Base-by-base conservation (phyloP, 2,113 vertebrate species). In the Scophthalmus maximus region DNA sequence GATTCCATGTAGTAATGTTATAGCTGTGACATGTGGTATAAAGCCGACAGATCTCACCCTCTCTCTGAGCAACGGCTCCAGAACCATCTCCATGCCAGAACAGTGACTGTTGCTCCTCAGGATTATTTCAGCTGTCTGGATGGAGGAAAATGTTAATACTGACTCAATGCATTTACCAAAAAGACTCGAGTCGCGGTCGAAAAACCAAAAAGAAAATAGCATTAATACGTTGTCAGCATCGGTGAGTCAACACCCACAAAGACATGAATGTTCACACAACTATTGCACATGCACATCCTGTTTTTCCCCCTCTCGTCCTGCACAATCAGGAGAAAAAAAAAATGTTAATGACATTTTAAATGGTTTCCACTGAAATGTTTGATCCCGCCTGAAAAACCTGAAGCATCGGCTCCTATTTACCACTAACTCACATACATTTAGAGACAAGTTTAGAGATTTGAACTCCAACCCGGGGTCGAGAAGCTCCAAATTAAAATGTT, bases 101-200 rank as follows among this genome's bases (percentile, higher is more conserved):
- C 94, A 94, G 81, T 93, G 92, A 51, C 85, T 85, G 76, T 90
- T 99, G 82, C 93, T 93, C 73, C 81, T 93, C 87, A 96, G 78
- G 89, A 99, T 97, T 12, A 92, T 87, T 63, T 93, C 92, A 67
- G 96, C 94, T 0, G 97, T 99, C 97, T 98, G 86, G n/a, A 77
- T 79, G 82, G 84, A 79, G 25, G 78, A 18, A 50, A 63, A 78
- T 9, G 5, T 68, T 6, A 78, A 38, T 83, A n/a, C n/a, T n/a
- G 58, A 81, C 57, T 77, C 59, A 61, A 7, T 12, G 44, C 11
- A 47, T 60, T 51, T 50, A n/a, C 0, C 15, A 56, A 32, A 60
- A 60, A 70, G 8, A 49, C 81, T 23, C 15, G 10, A 10, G 15
- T 30, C 23, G 53, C 7, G 53, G 38, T 40, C 1, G n/a, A n/a